These are phyloP conservation scores for Dryobates pubescens DNA, from an alignment of 2,797 vertebrate species.

Conservation along the genomic window DNA sequence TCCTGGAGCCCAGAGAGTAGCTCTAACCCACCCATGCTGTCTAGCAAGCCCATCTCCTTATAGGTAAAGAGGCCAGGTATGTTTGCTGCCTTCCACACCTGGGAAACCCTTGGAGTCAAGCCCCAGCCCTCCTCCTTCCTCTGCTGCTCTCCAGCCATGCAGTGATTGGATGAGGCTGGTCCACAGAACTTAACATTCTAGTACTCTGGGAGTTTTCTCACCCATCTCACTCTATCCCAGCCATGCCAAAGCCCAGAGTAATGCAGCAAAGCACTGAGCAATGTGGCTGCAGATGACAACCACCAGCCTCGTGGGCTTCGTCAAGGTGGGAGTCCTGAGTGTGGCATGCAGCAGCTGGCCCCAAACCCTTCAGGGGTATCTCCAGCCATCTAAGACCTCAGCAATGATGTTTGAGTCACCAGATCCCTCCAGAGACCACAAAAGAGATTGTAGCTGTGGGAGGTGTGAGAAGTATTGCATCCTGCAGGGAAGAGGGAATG, in stretches of 20 bases:
- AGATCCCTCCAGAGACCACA: not conserved
- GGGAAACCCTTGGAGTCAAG: not conserved
- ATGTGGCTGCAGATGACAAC: not conserved
- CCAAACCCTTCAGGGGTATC: not conserved
- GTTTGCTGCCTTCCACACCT: not conserved
- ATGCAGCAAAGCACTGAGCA: not conserved
- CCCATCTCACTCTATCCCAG: not conserved
- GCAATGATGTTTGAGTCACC: not conserved
- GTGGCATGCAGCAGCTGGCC: not conserved
- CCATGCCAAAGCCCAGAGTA: not conserved
- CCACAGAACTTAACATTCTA: not conserved
- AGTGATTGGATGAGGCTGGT: not conserved
- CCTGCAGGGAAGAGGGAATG: not conserved
- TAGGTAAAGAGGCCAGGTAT: not conserved
- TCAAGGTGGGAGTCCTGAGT: not conserved
- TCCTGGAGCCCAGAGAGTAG: slow-evolving; percentile 33
- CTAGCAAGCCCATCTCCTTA: not conserved
- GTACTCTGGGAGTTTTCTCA: not conserved
- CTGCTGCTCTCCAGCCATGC: fast-evolving
- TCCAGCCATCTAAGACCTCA: not conserved
- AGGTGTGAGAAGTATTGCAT: not conserved
- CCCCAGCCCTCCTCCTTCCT: not conserved
- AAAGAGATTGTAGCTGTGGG: not conserved
- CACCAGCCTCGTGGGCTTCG: not conserved
- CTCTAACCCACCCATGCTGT: not conserved